A percentile compares a stretch with the other conserved stretches of the same genome.
phyloP scores from a whole-genome alignment of 2,797 vertebrate species.

The Clarias pachynema region DNA sequence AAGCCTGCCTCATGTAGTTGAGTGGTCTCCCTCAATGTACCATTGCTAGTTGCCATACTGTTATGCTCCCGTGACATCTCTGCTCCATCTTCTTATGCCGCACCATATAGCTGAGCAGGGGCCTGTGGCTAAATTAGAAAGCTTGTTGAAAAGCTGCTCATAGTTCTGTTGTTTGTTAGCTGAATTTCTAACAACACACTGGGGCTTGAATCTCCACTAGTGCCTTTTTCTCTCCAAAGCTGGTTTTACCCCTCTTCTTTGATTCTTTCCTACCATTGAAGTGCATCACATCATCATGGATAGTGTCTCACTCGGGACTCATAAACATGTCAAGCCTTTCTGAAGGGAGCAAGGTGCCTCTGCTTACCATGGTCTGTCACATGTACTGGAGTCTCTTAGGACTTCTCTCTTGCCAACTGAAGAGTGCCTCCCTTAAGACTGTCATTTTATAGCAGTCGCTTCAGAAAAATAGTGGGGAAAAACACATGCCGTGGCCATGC shows the following conservation, averaged over 20 bases:
- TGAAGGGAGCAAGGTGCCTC: not conserved
- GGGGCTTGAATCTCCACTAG: not conserved
- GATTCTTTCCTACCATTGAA: not conserved
- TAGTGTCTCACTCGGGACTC: not conserved
- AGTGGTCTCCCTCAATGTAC: not conserved
- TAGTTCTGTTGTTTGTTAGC: not conserved
- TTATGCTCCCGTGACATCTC: not conserved
- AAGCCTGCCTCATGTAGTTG: not conserved
- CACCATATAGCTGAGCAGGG: not conserved
- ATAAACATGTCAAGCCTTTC: conserved; percentile 10
- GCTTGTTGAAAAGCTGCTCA: not conserved
- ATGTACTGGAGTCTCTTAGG: not conserved
- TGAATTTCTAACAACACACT: not conserved
- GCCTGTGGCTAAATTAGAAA: not conserved
- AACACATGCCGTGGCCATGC: not conserved
- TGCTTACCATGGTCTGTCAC: not conserved
- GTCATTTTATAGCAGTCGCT: not conserved
- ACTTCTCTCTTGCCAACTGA: not conserved
- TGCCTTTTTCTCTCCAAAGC: not conserved
- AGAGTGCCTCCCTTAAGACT: not conserved
- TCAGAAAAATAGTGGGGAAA: not conserved
- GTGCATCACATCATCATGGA: not conserved
- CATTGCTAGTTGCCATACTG: not conserved
- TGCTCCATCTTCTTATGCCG: not conserved
- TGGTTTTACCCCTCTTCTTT: not conserved